Conservation (phyloP, 1,140 invertebrate genomes). For the Trichonephila inaurata region DNA sequence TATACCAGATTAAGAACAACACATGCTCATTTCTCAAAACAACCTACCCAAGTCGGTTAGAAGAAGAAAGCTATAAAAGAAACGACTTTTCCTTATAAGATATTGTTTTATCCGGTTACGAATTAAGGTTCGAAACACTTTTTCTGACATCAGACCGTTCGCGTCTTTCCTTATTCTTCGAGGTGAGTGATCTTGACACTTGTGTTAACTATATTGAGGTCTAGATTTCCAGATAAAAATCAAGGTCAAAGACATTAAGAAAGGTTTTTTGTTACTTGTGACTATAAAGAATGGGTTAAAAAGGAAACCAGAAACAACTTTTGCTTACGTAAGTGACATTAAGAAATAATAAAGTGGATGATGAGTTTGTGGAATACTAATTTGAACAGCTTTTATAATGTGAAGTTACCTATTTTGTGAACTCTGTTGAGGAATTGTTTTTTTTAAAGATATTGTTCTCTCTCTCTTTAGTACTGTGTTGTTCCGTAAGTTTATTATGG, state of each 20-base stretch:
- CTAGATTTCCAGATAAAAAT: conserved; percentile 7
- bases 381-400: no score
- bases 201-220: not conserved
- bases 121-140: conserved; percentile 11
- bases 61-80: not conserved
- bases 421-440: no score
- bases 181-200: conserved; percentile 2
- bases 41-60: not conserved
- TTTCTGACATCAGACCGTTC: not conserved
- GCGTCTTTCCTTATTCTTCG: not conserved
- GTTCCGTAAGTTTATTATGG: no score
- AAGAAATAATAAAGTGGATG: no score
- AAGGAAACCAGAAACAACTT: not conserved
- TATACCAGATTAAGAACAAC: not conserved
- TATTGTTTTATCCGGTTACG: conserved; percentile 26
- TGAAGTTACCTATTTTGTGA: no score
- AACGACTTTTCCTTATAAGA: not conserved
- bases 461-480: no score
- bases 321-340: not conserved
- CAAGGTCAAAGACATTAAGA: not conserved
- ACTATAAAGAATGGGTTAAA: not conserved
- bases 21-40: not conserved
- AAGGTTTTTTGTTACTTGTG: not conserved
- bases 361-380: no score
- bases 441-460: no score